Conservation (phyloP, 2,888 invertebrate genomes). For the Microctonus brassicae region DNA sequence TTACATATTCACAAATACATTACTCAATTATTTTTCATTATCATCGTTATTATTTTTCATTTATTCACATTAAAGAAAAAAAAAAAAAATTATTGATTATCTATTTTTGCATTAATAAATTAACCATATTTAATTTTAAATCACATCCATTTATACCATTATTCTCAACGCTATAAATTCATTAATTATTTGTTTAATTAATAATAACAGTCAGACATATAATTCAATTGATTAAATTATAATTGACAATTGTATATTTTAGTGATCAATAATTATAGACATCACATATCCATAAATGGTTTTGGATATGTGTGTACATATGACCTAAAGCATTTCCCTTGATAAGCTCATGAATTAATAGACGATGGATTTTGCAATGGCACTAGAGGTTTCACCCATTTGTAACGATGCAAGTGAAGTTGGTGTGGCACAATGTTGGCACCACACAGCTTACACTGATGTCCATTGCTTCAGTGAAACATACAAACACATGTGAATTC, state of each 20-base stretch:
- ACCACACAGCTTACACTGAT: no score
- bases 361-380: conserved; percentile 19
- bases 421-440: background rate
- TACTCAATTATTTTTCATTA: no score
- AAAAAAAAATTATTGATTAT: background rate
- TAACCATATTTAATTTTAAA: background rate
- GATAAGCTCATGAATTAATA: conserved; percentile 42
- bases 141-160: background rate
- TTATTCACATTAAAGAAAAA: background rate
- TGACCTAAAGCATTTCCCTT: conserved; percentile 15
- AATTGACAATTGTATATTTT: background rate
- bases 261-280: background rate
- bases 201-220: no score
- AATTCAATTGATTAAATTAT: background rate
- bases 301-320: conserved; percentile 1
- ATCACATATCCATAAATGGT: background rate
- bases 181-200: no score
- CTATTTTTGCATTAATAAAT: background rate
- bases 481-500: background rate
- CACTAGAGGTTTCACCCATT: conserved; percentile 22
- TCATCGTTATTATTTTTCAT: background rate
- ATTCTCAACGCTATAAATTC: background rate
- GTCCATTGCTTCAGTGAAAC: no score
- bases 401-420: conserved; percentile 25
- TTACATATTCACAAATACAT: no score